phyloP scores from a whole-genome alignment of 2,888 invertebrate species.

The Chrysolina americana region DNA sequence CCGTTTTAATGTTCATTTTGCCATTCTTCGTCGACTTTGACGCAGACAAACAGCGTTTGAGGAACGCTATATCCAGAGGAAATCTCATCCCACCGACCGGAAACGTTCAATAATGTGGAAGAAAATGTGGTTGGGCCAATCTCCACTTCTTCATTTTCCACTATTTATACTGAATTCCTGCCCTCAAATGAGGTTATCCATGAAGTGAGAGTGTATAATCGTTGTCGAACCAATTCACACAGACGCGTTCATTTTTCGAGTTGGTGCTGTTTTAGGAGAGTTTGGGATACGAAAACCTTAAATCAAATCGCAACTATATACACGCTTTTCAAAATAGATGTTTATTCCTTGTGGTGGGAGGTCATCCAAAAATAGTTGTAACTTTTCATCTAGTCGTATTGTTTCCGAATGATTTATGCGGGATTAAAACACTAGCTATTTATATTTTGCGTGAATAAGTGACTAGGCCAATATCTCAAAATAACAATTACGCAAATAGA shows the following conservation, averaged over 20 bases:
- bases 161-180: background rate
- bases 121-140: background rate
- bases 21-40: background rate
- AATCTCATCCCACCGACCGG: background rate
- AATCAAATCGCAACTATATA: too few species aligned
- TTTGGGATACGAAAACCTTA: too few species aligned
- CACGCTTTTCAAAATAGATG: background rate
- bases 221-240: background rate
- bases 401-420: conserved; percentile 1
- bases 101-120: background rate
- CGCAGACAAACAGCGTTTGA: background rate
- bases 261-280: too few species aligned
- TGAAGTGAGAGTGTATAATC: background rate
- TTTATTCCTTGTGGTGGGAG: background rate
- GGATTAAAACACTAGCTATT: background rate
- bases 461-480: conserved; percentile 17
- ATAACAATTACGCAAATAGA: conserved; percentile 10
- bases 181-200: background rate
- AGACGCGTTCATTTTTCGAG: too few species aligned
- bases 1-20: background rate
- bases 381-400: background rate
- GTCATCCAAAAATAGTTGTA: background rate
- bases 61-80: background rate
- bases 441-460: background rate
- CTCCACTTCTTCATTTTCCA: background rate